Evolutionary conservation across 2,888 invertebrate genomes (phyloP).

Genomic region (Sceliomorpha sp.): DNA sequence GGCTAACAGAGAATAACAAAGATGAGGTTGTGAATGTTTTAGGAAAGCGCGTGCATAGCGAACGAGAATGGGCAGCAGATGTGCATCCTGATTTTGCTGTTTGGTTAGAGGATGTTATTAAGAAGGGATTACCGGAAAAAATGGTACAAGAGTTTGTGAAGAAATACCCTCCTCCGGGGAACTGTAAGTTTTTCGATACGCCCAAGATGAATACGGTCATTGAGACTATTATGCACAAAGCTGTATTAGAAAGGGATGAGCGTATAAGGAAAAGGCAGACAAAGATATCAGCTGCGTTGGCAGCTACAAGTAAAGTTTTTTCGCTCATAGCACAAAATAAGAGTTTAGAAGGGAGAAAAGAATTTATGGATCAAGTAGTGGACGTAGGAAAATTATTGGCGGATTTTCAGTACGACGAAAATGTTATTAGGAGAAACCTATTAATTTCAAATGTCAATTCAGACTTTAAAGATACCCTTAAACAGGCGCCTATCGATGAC

Average conservation of each 20-base stretch:
- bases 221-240: too few species aligned
- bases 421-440: conserved; percentile 11
- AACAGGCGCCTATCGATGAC: conserved; percentile 13
- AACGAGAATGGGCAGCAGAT: conserved; percentile 12
- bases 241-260: too few species aligned
- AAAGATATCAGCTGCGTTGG: too few species aligned
- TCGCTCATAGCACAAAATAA: neutral
- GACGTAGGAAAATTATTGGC: conserved; percentile 11
- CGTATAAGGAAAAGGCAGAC: too few species aligned
- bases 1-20: too few species aligned
- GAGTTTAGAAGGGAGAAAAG: conserved; percentile 8
- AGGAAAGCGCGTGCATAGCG: too few species aligned
- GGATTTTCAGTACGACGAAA: conserved; percentile 19
- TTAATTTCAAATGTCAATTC: conserved; percentile 3
- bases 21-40: neutral
- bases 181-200: conserved; percentile 20
- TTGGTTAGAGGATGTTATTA: too few species aligned
- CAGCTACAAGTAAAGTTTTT: too few species aligned
- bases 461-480: too few species aligned
- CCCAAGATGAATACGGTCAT: conserved; percentile 13
- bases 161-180: conserved; percentile 17
- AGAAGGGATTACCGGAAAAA: conserved; percentile 21
- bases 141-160: conserved; percentile 16
- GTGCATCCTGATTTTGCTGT: conserved; percentile 7
- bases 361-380: conserved; percentile 3